Conservation (phyloP, 2,797 vertebrate species). For the Allochrocebus solatus region DNA sequence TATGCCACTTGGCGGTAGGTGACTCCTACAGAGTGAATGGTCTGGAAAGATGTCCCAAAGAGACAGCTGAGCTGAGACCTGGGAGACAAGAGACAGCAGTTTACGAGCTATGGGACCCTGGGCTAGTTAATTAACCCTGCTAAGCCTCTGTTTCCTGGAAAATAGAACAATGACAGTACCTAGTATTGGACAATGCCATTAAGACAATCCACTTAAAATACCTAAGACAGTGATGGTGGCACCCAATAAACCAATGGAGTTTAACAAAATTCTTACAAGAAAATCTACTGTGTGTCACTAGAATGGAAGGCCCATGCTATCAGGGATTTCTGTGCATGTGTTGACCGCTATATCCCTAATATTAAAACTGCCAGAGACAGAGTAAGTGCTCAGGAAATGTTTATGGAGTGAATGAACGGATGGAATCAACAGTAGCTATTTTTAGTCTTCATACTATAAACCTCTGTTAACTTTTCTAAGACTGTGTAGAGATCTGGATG, state of each 20-base stretch:
- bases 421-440: background rate
- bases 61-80: background rate
- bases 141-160: background rate
- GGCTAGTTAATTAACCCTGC: background rate
- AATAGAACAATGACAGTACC: background rate
- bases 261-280: background rate
- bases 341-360: background rate
- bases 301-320: fast-evolving
- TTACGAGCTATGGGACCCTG: background rate
- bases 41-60: background rate
- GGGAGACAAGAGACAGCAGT: too few species aligned
- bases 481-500: fast-evolving
- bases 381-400: background rate
- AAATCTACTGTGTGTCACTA: fast-evolving
- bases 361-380: too few species aligned
- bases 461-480: background rate
- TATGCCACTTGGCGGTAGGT: fast-evolving
- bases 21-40: background rate
- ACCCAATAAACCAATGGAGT: background rate
- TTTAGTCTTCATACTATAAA: background rate
- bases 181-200: background rate
- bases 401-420: background rate
- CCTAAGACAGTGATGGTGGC: too few species aligned
- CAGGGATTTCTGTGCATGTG: background rate
- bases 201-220: background rate